These are phyloP conservation scores for Rhorus exstirpatorius DNA, from an alignment of 2,888 invertebrate genomes.

Conservation along the genomic window DNA sequence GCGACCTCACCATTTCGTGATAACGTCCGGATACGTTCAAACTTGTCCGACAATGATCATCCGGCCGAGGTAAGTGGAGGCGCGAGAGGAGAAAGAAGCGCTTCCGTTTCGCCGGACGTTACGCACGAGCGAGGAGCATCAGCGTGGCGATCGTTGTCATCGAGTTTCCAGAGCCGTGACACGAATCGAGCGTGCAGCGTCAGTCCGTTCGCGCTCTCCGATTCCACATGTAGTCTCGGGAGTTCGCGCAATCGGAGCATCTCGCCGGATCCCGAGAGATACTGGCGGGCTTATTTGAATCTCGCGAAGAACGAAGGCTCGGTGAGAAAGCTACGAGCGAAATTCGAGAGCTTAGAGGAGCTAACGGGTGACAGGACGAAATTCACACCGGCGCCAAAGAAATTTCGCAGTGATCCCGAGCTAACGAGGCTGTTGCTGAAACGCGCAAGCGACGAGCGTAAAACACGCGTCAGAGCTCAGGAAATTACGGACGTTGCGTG, in stretches of 20 bases:
- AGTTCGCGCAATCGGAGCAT: slow-evolving; percentile 91
- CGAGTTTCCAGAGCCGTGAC: slow-evolving; percentile 79
- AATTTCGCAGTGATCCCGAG: slow-evolving; percentile 93
- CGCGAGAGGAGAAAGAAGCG: slow-evolving; percentile 76
- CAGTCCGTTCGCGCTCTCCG: slow-evolving; percentile 84
- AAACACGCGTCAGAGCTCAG: slow-evolving; percentile 86
- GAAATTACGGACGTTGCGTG: slow-evolving; percentile 88
- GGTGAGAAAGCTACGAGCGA: slow-evolving; percentile 92
- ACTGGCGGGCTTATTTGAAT: slow-evolving; percentile 90
- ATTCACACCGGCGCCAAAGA: slow-evolving; percentile 84
- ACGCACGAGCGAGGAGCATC: slow-evolving; percentile 79
- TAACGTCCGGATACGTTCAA: slow-evolving; percentile 82
- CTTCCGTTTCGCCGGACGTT: slow-evolving; percentile 80
- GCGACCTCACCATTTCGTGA: slow-evolving; percentile 86
- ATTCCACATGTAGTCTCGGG: slow-evolving; percentile 89
- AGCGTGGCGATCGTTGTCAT: slow-evolving; percentile 46
- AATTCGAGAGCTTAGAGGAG: slow-evolving; percentile 91
- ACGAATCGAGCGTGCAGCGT: slow-evolving; percentile 82
- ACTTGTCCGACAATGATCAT: slow-evolving; percentile 86
- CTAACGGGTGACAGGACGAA: slow-evolving; percentile 79
- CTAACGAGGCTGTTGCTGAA: slow-evolving; percentile 88
- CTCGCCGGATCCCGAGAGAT: slow-evolving; percentile 91
- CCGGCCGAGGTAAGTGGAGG: slow-evolving; percentile 74
- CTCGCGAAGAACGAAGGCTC: slow-evolving; percentile 92
- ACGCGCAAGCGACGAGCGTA: slow-evolving; percentile 85